Base-by-base conservation (phyloP, 1,140 invertebrate species). In the Drosophila ogumai region DNA sequence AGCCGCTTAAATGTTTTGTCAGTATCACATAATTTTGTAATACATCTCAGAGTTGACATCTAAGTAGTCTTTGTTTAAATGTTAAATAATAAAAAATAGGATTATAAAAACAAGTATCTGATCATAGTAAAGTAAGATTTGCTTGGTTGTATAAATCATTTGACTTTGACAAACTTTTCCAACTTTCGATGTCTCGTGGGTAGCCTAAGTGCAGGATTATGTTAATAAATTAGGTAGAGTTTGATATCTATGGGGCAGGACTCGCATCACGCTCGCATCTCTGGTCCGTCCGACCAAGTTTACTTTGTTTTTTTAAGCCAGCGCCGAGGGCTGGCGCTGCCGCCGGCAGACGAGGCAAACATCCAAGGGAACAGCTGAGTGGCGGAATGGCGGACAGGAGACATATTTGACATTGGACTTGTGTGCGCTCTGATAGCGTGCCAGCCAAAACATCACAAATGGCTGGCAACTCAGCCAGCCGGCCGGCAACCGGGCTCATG, bases 321-420 rank as follows among this genome's bases (percentile, higher is more conserved):
- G 44, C 72, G 54, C 58, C 63, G 67, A 82, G 71, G 60, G 63
- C 43, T 64, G 60, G 55, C 79, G 55, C 36, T 56, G 60, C 57
- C 69, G 44, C 36, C 65, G 46, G 60, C 79, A 80, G 69, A 69
- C 69, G 67, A 46, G 41, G 28, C 60, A 65, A 54, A 76, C 46
- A 65, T 38, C 8, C 52, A 3, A 25, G 19, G 40, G 60, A 28
- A 31, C 22, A 34, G 17, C 8, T 17, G 28, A 47, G 49, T 22
- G 50, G 49, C 10, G 13, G 22, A 8, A 31, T 36, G 22, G 58
- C 10, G 40, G 63, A 61, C 63, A 69, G 52, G 55, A 77, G 64
- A 79, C 64, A 87, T 87, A 84, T 87, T 87, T 88, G 84, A 88
- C 85, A 88, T 88, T 88, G 84, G 84, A 88, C 80, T 88, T 84